Evolutionary conservation across 2,888 invertebrate species (phyloP), one percentile per base, ranked within the genome.

Genomic region (Arenicola marina): DNA sequence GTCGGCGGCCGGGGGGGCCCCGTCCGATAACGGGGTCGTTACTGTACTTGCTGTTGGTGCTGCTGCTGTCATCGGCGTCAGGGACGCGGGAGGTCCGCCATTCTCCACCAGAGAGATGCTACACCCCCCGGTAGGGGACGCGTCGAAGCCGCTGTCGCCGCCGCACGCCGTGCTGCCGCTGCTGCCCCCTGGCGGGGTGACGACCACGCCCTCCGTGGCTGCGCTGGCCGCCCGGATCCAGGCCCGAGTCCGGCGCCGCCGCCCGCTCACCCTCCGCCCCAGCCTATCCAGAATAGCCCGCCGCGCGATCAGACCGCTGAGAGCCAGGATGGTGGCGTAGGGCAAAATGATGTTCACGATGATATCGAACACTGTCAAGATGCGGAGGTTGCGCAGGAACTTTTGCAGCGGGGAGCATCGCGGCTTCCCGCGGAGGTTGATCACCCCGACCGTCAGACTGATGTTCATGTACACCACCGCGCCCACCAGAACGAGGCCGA

Each of bases 261-360:
- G 33, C 11, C 7, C 18, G 24, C 48, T 11, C n/a, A 7, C 26
- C n/a, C 26, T 24, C 48, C 15, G 24, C 18, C 24, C n/a, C 7
- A n/a, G 7, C 48, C 48, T n/a, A 7, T n/a, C 24, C 48, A 48
- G 26, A 21, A 62, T 33, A n/a, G 55, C n/a, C 11, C 7, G n/a
- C 11, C 48, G 48, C n/a, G 15, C 26, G 18, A 7, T 24, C 48
- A 11, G 24, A 24, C 24, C n/a, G 26, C 24, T n/a, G 18, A 11
- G 7, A 7, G 24, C 24, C 48, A 48, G 26, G 28, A 62, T 33
- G n/a, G 55, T 43, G 7, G 32, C 28, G 54, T 53, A 59, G 4
- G 62, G 62, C 21, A 62, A 4, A 24, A 58, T 44, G 15, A 62
- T n/a, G 29, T 60, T 62, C 2, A 62, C 31, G 48, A 43, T 28